phyloP scores from a whole-genome alignment of 1,140 invertebrate genomes.

The Trinorchestia longiramus region DNA sequence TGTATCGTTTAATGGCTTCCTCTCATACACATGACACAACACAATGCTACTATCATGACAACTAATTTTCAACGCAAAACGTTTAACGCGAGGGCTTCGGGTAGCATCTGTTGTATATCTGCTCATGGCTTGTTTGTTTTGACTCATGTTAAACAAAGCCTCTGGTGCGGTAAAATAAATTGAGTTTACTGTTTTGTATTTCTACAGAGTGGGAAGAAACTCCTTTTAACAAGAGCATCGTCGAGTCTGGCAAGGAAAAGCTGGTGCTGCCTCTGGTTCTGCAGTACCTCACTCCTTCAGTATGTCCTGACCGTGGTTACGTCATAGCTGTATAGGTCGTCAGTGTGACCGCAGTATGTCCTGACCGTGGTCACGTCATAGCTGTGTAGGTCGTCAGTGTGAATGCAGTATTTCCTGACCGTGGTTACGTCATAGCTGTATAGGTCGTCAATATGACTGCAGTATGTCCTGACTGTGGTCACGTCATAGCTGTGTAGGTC shows the following conservation, averaged over 20 bases:
- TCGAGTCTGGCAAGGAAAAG: conserved; percentile 83
- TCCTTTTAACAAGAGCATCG: conserved; percentile 75
- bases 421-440: neutral
- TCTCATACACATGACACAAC: too few relatives aligned
- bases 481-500: neutral
- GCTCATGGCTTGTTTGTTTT: too few relatives aligned
- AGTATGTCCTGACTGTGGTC: neutral
- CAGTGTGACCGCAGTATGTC: neutral
- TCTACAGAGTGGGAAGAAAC: conserved; percentile 92
- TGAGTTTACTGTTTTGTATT: neutral
- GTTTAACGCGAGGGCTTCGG: too few relatives aligned
- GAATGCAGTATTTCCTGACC: neutral
- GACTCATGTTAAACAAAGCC: too few relatives aligned
- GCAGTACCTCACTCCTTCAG: conserved; percentile 88
- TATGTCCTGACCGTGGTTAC: neutral
- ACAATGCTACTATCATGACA: too few relatives aligned
- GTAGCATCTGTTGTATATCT: too few relatives aligned
- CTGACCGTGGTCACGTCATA: neutral
- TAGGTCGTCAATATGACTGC: too few relatives aligned
- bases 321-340: neutral
- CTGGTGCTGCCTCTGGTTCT: conserved; percentile 97
- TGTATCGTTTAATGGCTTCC: too few relatives aligned
- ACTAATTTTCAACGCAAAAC: too few relatives aligned
- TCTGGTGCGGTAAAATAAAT: too few relatives aligned
- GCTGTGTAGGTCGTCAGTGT: neutral